A percentile compares a stretch with the other conserved stretches of the same genome.
These are phyloP conservation scores for Apogon talboti DNA, from an alignment of 2,797 vertebrate species.

Conservation along the genomic window DNA sequence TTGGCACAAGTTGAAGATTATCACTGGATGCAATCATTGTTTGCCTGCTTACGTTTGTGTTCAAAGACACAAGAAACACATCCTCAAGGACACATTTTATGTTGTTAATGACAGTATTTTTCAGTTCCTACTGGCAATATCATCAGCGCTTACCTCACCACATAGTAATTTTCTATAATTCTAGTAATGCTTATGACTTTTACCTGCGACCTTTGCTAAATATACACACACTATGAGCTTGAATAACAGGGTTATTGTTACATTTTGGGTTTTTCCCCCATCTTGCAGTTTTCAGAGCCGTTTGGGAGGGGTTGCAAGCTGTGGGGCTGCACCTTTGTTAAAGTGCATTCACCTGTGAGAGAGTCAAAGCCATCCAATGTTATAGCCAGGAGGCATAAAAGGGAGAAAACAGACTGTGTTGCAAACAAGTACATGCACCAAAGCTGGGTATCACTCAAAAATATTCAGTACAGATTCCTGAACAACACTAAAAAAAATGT, in stretches of 20 bases:
- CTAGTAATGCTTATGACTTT: constrained; percentile 51
- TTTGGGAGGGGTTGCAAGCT: constrained; percentile 45
- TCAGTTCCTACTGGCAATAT: constrained; percentile 11
- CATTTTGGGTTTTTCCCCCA: constrained; percentile 34
- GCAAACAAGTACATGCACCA: constrained; percentile 12
- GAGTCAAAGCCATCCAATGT: constrained; percentile 58
- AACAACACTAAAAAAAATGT: too few species aligned
- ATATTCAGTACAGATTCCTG: too few species aligned
- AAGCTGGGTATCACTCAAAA: too few species aligned
- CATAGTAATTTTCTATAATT: constrained; percentile 48
- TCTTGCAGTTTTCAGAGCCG: constrained; percentile 51
- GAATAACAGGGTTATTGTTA: constrained; percentile 29
- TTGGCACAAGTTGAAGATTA: constrained; percentile 77
- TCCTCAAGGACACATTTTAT: constrained; percentile 77
- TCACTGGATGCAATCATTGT: constrained; percentile 65
- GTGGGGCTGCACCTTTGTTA: constrained; percentile 64
- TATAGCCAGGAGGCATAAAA: constrained; percentile 35
- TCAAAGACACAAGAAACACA: constrained; percentile 68
- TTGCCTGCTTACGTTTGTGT: constrained; percentile 70
- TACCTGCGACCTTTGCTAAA: constrained; percentile 52
- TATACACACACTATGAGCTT: constrained; percentile 26
- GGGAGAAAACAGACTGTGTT: constrained; percentile 18
- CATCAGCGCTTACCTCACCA: constrained; percentile 21
- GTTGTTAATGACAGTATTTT: constrained; percentile 18
- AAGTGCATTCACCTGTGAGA: constrained; percentile 74